phyloP scores from a whole-genome alignment of 2,113 vertebrate genomes.

The Rafetus swinhoei region DNA sequence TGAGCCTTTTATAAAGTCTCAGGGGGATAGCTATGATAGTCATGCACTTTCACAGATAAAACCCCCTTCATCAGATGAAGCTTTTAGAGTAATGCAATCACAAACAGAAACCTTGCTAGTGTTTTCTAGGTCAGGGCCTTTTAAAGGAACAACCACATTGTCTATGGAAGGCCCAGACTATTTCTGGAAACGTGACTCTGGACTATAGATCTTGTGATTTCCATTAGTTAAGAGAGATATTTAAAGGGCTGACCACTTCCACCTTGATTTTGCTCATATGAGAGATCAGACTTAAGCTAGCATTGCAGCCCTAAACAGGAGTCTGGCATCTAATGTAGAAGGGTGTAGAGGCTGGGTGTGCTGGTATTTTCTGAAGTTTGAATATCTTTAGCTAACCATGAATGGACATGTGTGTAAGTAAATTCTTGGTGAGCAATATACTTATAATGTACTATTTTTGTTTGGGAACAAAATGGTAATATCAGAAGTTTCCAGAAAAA shows the following conservation, averaged over 20 bases:
- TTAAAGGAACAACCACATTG: background rate
- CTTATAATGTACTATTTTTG: background rate
- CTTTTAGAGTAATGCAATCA: no score
- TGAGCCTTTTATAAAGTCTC: no score
- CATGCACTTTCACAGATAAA: no score
- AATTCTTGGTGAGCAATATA: background rate
- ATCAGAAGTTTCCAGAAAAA: background rate
- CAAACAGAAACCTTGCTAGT: background rate
- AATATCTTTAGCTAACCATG: background rate
- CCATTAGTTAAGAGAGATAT: background rate
- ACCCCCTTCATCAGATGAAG: no score
- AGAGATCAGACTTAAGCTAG: background rate
- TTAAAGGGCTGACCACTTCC: no score
- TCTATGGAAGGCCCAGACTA: background rate
- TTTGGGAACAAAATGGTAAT: background rate
- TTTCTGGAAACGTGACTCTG: background rate
- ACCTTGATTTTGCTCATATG: background rate
- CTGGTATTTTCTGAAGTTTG: background rate
- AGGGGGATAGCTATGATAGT: no score
- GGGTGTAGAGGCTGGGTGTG: background rate
- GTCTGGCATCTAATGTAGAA: background rate
- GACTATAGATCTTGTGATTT: background rate
- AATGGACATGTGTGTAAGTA: background rate
- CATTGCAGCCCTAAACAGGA: background rate
- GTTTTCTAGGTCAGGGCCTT: background rate